These are phyloP conservation scores for Acanthiza pusilla DNA, from an alignment of 2,797 vertebrate genomes.

Conservation along the genomic window DNA sequence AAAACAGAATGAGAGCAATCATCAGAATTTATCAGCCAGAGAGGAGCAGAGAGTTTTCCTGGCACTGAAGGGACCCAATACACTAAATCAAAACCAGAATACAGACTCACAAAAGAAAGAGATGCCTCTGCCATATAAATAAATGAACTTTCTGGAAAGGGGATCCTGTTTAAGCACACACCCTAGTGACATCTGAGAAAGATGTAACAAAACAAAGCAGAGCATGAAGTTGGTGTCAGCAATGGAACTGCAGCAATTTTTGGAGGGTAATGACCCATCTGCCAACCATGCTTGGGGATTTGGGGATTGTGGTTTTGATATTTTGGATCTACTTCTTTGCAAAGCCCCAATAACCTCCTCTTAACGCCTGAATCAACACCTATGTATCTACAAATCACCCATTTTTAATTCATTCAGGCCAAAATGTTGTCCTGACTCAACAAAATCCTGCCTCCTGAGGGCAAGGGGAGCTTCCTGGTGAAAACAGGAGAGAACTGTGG, in stretches of 20 bases:
- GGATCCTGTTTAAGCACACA: constrained; percentile 1
- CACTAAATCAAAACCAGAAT: constrained; percentile 63
- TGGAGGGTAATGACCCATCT: neutral
- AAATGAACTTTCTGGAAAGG: constrained; percentile 42
- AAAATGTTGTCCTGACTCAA: neutral
- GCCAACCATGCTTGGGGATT: neutral
- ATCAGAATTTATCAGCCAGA: constrained; percentile 67
- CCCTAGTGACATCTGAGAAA: constrained; percentile 14
- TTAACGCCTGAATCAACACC: neutral
- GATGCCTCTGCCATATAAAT: constrained; percentile 32
- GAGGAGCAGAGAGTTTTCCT: constrained; percentile 57
- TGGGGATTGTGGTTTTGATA: neutral
- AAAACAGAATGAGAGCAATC: constrained; percentile 67
- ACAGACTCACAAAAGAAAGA: constrained; percentile 14
- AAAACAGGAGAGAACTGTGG: neutral
- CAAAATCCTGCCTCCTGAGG: neutral
- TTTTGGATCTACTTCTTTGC: neutral
- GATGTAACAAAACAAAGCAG: neutral
- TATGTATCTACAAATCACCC: neutral
- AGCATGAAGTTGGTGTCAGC: neutral
- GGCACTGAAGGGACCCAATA: constrained; percentile 39
- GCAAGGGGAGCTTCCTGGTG: neutral
- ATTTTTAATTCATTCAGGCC: neutral
- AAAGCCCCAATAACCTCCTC: neutral
- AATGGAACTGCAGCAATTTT: neutral